Evolutionary conservation across 92 coral and sea anemone genomes (phyloP).

Genomic region (Porites lobata): DNA sequence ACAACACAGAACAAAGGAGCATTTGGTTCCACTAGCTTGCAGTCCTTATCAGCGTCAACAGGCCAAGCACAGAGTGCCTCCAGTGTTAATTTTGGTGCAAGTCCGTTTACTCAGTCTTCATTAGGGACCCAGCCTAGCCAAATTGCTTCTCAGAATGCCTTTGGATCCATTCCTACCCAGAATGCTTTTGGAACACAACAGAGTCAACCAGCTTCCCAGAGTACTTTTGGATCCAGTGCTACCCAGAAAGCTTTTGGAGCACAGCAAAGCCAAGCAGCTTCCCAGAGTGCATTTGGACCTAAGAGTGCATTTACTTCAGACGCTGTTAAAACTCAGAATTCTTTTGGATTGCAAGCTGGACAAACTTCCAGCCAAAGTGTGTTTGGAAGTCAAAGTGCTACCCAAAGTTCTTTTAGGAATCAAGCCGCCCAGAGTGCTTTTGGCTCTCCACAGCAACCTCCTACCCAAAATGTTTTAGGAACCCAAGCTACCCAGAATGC

Average conservation of each 20-base stretch:
- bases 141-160: conserved; percentile 31
- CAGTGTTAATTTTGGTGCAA: conserved; percentile 1
- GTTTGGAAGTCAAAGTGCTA: background rate
- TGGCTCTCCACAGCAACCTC: conserved; percentile 9
- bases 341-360: background rate
- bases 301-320: background rate
- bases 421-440: conserved; percentile 37
- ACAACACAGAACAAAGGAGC: conserved; percentile 7
- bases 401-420: conserved; percentile 12
- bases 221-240: conserved; percentile 29
- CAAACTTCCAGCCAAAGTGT: background rate
- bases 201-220: conserved; percentile 40
- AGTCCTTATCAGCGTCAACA: background rate
- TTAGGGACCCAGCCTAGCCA: conserved; percentile 3
- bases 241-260: conserved; percentile 35
- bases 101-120: conserved; percentile 18
- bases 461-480: conserved; percentile 60
- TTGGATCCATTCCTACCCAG: conserved; percentile 25
- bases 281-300: background rate
- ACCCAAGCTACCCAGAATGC: conserved; percentile 42
- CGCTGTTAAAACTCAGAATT: background rate
- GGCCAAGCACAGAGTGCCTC: background rate
- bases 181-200: conserved; percentile 45
- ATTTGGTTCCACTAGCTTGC: conserved; percentile 49
- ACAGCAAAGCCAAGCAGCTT: conserved; percentile 2